Conservation (phyloP, 2,888 invertebrate species). For the Thymelicus acteon region DNA sequence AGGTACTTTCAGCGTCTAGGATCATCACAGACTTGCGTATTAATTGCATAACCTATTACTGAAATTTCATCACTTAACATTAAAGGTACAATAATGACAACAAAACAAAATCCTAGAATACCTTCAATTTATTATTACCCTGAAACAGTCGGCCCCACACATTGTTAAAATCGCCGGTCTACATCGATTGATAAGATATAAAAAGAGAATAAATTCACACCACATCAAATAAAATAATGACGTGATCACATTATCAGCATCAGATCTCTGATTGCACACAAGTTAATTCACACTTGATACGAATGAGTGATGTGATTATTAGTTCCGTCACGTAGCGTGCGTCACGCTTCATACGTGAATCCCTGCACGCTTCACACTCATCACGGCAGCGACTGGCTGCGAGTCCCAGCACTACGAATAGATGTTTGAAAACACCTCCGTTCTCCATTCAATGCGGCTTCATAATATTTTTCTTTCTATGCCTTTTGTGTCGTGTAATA, state of each 20-base stretch:
- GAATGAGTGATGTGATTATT: constrained; percentile 36
- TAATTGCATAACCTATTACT: no score
- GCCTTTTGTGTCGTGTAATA: constrained; percentile 16
- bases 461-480: constrained; percentile 32
- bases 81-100: no score
- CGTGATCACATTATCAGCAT: constrained; percentile 11
- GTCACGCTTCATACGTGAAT: constrained; percentile 43
- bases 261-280: constrained; percentile 17
- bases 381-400: constrained; percentile 15
- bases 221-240: not conserved
- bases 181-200: no score
- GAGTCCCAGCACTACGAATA: constrained; percentile 34
- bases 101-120: no score
- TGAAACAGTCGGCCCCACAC: no score
- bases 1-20: no score
- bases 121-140: no score
- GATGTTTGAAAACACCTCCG: constrained; percentile 45
- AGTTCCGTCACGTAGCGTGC: constrained; percentile 45
- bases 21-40: no score
- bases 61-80: no score
- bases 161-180: no score
- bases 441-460: constrained; percentile 40
- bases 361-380: constrained; percentile 39
- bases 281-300: constrained; percentile 28
- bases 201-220: not conserved